Evolutionary conservation across 2,113 vertebrate genomes (phyloP).

Genomic region (Lagopus leucura): DNA sequence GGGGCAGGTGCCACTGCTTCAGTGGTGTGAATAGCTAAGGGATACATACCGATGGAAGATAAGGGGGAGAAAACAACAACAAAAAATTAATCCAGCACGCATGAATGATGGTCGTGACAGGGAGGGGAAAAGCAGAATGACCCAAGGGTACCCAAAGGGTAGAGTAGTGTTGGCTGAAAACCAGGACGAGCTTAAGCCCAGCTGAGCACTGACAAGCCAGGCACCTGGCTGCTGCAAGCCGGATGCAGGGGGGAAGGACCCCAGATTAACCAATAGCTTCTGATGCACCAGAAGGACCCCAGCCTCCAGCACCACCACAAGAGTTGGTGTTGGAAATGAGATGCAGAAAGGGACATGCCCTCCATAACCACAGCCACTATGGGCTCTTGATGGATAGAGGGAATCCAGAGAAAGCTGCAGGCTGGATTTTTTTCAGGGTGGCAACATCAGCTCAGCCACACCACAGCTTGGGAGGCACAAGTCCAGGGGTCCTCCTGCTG

Average conservation of each 20-base stretch:
- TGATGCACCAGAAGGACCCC: neutral
- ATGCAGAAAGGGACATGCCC: neutral
- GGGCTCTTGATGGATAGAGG: neutral
- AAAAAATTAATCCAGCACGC: neutral
- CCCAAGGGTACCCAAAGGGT: too few relatives aligned
- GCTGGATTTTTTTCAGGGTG: constrained; percentile 14
- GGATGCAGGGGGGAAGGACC: neutral
- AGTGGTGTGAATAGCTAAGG: neutral
- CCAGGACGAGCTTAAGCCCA: neutral
- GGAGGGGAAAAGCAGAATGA: neutral
- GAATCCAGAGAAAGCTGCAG: constrained; percentile 4
- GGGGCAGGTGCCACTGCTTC: neutral
- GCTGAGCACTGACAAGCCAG: neutral
- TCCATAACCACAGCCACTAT: neutral
- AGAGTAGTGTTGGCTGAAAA: neutral
- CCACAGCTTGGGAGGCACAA: neutral
- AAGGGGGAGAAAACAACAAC: too few relatives aligned
- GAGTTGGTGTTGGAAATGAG: neutral
- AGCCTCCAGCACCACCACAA: neutral
- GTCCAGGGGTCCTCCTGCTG: neutral
- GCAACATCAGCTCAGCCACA: neutral
- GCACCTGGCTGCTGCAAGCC: fast-evolving
- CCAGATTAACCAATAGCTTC: neutral
- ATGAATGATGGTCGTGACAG: neutral
- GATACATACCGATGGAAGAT: neutral